phyloP scores from a whole-genome alignment of 2,113 vertebrate species.

The Petrocephalus microphthalmus region DNA sequence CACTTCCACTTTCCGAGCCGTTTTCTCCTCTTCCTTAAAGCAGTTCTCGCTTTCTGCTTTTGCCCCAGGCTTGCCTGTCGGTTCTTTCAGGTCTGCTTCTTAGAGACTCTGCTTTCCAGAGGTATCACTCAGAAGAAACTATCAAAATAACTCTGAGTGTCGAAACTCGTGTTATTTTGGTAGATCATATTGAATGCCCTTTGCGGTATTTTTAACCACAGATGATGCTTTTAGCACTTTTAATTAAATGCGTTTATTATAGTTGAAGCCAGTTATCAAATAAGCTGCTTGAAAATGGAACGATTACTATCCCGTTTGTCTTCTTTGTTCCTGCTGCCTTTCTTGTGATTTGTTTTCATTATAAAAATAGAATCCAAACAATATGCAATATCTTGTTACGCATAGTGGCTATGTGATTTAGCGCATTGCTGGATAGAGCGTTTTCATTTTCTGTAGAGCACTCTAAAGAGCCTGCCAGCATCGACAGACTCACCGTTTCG shows the following conservation, averaged over 20 bases:
- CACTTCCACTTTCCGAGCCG: not conserved
- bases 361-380: not conserved
- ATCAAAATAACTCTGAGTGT: not conserved
- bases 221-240: not conserved
- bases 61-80: not conserved
- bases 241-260: not conserved
- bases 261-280: not conserved
- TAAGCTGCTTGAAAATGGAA: not conserved
- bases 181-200: not conserved
- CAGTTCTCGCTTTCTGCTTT: not conserved
- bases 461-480: not conserved
- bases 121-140: not conserved
- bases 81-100: not conserved
- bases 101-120: constrained; percentile 4
- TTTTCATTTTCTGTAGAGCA: not conserved
- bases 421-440: not conserved
- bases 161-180: not conserved
- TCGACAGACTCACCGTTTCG: not conserved
- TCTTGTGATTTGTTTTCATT: not conserved
- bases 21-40: not conserved
- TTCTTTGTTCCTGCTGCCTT: not conserved
- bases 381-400: not conserved
- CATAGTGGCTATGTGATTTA: not conserved
- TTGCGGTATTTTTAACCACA: not conserved
- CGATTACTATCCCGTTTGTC: not conserved